Base-by-base conservation (phyloP, 2,797 vertebrate genomes). In the Arrhamphus sclerolepis region DNA sequence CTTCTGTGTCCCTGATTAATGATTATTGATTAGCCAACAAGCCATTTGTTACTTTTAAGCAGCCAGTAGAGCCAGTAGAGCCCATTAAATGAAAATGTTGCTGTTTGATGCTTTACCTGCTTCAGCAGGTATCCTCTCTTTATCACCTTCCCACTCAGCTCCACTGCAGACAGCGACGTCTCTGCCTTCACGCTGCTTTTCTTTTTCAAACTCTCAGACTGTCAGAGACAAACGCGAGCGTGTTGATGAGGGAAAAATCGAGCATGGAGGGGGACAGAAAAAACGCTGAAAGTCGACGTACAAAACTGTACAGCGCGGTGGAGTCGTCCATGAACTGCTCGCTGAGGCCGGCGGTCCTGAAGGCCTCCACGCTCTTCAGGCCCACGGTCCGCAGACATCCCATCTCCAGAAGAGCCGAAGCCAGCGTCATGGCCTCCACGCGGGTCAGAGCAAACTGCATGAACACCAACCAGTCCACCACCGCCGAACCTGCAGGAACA, bases 381-480 rank as follows among this genome's bases (percentile, higher is more conserved):
- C 97, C 97, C 0, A 98, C 82, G 0, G 97, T 93, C 31, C 86
- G 83, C 54, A 96, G 69, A 57, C 94, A 94, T 53, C 93, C 94
- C 82, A 98, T 96, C 63, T 97, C 96, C 88, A 96, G 85, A 72
- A 98, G 90, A 69, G 97, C 89, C 0, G 95, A 96, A 9, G 95
- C 93, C 88, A 98, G 62, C 0, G 95, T 98, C 85, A 95, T 79
- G 0, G 94, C 95, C 77, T 97, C 96, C 6, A 92, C 87, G 1
- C 97, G 94, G 41, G 85, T 94, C 80, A 94, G 88, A 2, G 87
- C 86, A 62, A 96, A 87, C 77, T 86, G 77, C 54, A 71, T 92
- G 84, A 94, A 97, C 87, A 98, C 94, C 87, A 98, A 86, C 97
- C 97, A 98, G 89, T 98, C 96, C 63, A 97, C 95, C 82, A 96